These are phyloP conservation scores for Argynnis bischoffii DNA, from an alignment of 2,888 invertebrate genomes.

Conservation along the genomic window DNA sequence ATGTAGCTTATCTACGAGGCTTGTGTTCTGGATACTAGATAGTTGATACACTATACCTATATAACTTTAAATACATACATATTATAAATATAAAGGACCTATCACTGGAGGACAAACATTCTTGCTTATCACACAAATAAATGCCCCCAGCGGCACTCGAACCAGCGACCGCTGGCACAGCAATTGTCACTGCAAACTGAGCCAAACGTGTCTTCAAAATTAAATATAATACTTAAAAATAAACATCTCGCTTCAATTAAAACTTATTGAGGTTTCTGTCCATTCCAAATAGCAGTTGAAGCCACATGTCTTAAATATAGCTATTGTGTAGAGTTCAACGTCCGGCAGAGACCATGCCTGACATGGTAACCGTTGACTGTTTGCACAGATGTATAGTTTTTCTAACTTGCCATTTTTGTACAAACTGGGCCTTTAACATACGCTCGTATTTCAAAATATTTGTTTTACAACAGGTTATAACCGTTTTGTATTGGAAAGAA, in stretches of 20 bases:
- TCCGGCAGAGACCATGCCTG: conserved; percentile 25
- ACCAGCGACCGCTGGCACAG: too few relatives aligned
- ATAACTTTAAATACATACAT: too few relatives aligned
- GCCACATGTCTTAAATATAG: not conserved
- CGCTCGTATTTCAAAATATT: conserved; percentile 5
- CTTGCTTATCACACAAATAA: too few relatives aligned
- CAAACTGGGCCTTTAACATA: not conserved
- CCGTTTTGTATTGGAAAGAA: not conserved
- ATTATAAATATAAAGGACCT: too few relatives aligned
- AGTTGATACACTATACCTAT: too few relatives aligned
- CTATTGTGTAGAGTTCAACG: conserved; percentile 35
- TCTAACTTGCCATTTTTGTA: conserved; percentile 33
- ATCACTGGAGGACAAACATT: too few relatives aligned
- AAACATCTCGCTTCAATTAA: not conserved
- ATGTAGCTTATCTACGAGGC: too few relatives aligned
- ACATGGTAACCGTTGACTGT: conserved; percentile 24
- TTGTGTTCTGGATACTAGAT: too few relatives aligned
- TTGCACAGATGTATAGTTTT: conserved; percentile 37
- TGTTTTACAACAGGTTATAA: conserved; percentile 10
- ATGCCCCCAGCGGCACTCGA: too few relatives aligned
- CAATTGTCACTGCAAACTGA: too few relatives aligned
- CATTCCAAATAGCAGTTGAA: not conserved
- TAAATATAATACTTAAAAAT: not conserved
- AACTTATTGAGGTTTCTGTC: not conserved
- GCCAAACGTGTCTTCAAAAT: not conserved